phyloP scores from a whole-genome alignment of 2,888 invertebrate genomes.

The Argyra leucocephala region DNA sequence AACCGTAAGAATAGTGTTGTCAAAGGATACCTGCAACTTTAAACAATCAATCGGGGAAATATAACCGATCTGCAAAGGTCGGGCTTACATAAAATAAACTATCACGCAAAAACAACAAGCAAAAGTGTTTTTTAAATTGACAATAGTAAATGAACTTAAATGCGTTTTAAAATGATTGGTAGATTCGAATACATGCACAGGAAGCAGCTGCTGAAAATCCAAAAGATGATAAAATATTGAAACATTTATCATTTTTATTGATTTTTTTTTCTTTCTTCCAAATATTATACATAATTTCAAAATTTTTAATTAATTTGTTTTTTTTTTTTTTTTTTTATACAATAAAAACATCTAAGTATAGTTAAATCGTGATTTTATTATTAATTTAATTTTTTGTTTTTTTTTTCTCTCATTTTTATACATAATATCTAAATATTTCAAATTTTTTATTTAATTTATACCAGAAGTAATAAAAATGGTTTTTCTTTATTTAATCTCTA shows the following conservation, averaged over 20 bases:
- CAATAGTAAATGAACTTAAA: no score
- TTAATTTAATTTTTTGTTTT: not conserved
- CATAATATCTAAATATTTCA: not conserved
- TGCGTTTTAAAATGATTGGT: no score
- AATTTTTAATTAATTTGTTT: not conserved
- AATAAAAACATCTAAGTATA: not conserved
- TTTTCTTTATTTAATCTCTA: not conserved
- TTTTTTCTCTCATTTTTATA: not conserved
- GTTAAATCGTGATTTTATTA: not conserved
- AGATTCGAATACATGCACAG: no score
- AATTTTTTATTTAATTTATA: not conserved
- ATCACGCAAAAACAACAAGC: no score
- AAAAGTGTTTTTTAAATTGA: no score
- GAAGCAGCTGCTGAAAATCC: no score
- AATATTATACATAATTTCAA: not conserved
- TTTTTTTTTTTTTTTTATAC: not conserved
- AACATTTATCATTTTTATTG: not conserved
- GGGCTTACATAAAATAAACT: no score
- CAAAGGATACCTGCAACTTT: no score
- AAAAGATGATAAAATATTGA: slow-evolving; percentile 1
- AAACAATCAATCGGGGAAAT: no score
- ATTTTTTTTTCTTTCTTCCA: not conserved
- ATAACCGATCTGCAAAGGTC: no score
- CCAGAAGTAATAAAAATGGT: not conserved
- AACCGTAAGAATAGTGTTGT: no score